Evolutionary conservation across 2,797 vertebrate species (phyloP), one percentile per base, ranked within the genome.

Genomic region (Gobionotothen gibberifrons): DNA sequence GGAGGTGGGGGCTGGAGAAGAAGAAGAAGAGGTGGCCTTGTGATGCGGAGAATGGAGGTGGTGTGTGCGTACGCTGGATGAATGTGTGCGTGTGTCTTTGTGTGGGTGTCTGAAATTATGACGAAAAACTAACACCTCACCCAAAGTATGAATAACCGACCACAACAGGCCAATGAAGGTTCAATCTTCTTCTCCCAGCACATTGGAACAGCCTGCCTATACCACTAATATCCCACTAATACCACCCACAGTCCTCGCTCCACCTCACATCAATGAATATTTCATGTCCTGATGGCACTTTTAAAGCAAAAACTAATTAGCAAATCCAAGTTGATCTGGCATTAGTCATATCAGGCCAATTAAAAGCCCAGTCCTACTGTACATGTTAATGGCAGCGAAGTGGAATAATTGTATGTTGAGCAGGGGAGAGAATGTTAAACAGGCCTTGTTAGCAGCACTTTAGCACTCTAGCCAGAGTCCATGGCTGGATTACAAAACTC

Each of bases 381-480:
- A 93, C 91, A 93, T 94, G 92, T 92, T 94, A 95, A 94, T 94
- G 92, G 92, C 90, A 91, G 89, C 86, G 87, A 87, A 91, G 93
- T 91, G 85, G 91, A 94, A 94, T 94, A 95, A 94, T 94, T 93
- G 93, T 94, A 93, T 90, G 92, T 93, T 93, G 93, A 94, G 93
- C 92, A 93, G 93, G 87, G 90, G 85, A 94, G 91, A 90, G 94
- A 94, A 94, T 94, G 93, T 94, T 95, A 95, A 95, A 94, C 93
- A 94, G 92, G 93, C 87, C 92, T 93, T 94, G 93, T 94, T 95
- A 95, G 93, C 89, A 90, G 93, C 94, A 95, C 93, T 94, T 95
- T 94, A 94, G 93, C 92, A 93, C 93, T 95, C 89, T 82, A 91
- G 81, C 81, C 82, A 83, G 91, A 93, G 93, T 92, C 91, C 89